These are phyloP conservation scores for Parascotia fuliginaria DNA, from an alignment of 2,888 invertebrate genomes.

Conservation along the genomic window DNA sequence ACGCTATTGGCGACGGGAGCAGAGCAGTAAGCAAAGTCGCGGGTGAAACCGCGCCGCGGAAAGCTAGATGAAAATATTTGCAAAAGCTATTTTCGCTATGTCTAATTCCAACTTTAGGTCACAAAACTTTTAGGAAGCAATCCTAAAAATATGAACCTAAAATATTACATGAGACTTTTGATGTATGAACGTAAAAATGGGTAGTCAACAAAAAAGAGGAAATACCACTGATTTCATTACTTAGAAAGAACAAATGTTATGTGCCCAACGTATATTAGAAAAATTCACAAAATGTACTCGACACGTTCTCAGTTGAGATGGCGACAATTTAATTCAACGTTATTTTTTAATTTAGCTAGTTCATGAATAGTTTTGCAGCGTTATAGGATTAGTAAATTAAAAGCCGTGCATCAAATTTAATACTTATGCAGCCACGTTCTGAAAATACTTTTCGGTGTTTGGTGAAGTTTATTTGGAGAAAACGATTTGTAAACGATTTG, in stretches of 20 bases:
- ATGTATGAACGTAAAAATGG: constrained; percentile 40
- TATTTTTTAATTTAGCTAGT: constrained; percentile 7
- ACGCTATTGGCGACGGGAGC: too few relatives aligned
- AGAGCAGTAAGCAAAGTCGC: too few relatives aligned
- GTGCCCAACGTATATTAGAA: constrained; percentile 37
- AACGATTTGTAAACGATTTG: too few relatives aligned
- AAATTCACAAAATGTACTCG: constrained; percentile 41
- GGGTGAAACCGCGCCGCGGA: too few relatives aligned
- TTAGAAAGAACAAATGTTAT: constrained; percentile 25
- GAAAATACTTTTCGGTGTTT: too few relatives aligned
- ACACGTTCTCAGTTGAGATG: constrained; percentile 23
- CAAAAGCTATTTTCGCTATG: background rate
- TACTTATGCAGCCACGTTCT: too few relatives aligned
- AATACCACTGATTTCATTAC: constrained; percentile 42
- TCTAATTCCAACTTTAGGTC: background rate
- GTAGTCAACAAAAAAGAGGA: constrained; percentile 25
- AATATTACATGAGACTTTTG: constrained; percentile 34
- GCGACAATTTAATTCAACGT: constrained; percentile 7
- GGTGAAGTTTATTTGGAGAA: too few relatives aligned
- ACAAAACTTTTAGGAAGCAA: constrained; percentile 18
- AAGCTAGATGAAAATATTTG: too few relatives aligned
- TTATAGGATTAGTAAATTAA: too few relatives aligned
- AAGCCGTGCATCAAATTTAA: too few relatives aligned
- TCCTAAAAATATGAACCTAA: constrained; percentile 23
- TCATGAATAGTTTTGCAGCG: too few relatives aligned